Base-by-base conservation (phyloP, 2,113 vertebrate species). In the Oncorhynchus mykiss region DNA sequence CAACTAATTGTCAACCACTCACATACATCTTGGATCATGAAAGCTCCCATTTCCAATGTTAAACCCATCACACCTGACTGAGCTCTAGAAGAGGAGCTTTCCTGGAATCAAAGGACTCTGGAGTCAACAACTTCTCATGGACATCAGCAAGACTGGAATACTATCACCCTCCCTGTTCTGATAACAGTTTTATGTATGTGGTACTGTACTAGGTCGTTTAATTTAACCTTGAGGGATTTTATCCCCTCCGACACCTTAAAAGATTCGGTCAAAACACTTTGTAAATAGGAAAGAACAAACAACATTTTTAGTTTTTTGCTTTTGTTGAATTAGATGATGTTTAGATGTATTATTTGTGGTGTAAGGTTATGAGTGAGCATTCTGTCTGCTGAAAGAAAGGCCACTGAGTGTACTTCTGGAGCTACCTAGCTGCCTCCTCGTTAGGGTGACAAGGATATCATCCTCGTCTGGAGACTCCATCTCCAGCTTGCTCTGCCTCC, bases 271-370 rank as follows among this genome's bases (percentile, higher is more conserved):
- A 39, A 22, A 68, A 70, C 18, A 70, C 68, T 84, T 85, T 85
- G 84, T 89, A 84, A 85, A 85, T 85, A 75, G 60, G 9, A 67
- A 79, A 70, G 77, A 82, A 84, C 71, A 72, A 85, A 75, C 20
- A 24, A 39, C 2, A 39, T 39, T 39, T 45, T 62, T 2, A 0
- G 9, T 62, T 9, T n/a, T 62, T 54, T 54, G 18, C 14, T 16
- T 54, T 18, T 5, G 51, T 62, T 9, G 59, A n/a, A 3, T 62
- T 22, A n/a, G 59, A 22, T 22, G 2, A 13, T 27, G 18, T 71
- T 14, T 20, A 49, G 31, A 67, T 18, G 39, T 45, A 45, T 45
- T 45, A 9, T 11, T 45, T 45, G 39, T 45, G 39, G 9, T 45
- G 39, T 2, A 45, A 12, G 8, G 8, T 39, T 8, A 9, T 39